Evolutionary conservation across 1,140 invertebrate genomes (phyloP), one percentile per base, ranked within the genome.

Genomic region (Cryptotermes secundus): DNA sequence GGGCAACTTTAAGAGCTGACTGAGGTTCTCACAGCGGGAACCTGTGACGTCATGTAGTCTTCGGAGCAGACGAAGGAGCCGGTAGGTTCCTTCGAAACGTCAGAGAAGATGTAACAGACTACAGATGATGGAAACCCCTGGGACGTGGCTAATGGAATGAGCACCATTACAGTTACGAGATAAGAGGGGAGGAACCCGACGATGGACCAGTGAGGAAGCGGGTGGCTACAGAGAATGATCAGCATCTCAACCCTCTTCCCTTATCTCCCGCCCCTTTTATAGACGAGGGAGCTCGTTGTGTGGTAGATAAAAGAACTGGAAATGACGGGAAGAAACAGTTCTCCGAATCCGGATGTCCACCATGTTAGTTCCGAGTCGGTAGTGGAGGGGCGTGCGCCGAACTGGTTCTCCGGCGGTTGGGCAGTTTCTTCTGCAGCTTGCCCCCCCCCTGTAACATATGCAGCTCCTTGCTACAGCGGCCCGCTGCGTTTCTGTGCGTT

Each of bases 291-390:
- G 26, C n/a, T 31, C 14, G 59, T 31, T 31, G 59, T 72, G 59
- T 31, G 26, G 26, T 9, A n/a, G 26, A 72, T 7, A 72, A 72
- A 72, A 31, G 59, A 72, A 72, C 59, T 72, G 59, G 59, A 72
- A 72, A 72, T 72, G 59, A 72, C 59, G 59, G 59, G 59, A 59
- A 72, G 59, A 72, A 72, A 31, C 59, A 72, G 59, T 72, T 72
- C 59, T 72, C 31, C 31, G 1, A 72, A 7, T 14, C 59, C 59
- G 59, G 59, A 72, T 26, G 59, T 72, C 59, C 59, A 31, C 59
- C 59, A 72, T 72, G 6, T 16, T 72, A n/a, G 59, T 72, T 72
- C 59, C 59, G 59, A 26, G 59, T 72, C 16, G 59, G 7, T 72
- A 31, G 31, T 72, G n/a, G 59, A 16, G 45, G 14, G 59, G 59